phyloP scores from a whole-genome alignment of 2,113 vertebrate genomes.

The Nibea coibor region DNA sequence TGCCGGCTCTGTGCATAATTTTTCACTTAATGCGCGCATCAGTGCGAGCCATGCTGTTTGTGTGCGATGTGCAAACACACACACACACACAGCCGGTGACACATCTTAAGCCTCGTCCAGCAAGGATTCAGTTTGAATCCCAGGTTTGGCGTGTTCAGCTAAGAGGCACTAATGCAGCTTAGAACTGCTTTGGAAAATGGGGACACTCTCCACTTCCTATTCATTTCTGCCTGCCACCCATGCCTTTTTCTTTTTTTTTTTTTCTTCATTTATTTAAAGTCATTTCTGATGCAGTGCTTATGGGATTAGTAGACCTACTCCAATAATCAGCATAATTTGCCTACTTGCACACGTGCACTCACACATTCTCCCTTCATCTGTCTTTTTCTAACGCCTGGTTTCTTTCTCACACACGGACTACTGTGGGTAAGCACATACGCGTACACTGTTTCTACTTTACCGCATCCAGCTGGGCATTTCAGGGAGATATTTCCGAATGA shows the following conservation, averaged over 20 bases:
- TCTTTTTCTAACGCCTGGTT: background rate
- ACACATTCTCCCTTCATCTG: constrained; percentile 32
- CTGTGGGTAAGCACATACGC: constrained; percentile 12
- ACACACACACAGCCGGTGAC: constrained; percentile 55
- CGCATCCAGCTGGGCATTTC: constrained; percentile 49
- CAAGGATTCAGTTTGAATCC: constrained; percentile 73
- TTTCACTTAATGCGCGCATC: constrained; percentile 45
- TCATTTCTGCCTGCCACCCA: constrained; percentile 56
- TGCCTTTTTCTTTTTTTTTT: constrained; percentile 31
- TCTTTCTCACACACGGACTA: constrained; percentile 17
- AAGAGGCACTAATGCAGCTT: constrained; percentile 79
- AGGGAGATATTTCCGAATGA: constrained; percentile 39
- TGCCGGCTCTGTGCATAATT: constrained; percentile 58
- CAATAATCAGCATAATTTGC: constrained; percentile 61
- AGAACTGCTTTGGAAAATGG: constrained; percentile 77
- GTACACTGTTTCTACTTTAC: constrained; percentile 20
- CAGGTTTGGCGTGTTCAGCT: constrained; percentile 78
- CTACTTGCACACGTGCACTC: constrained; percentile 21
- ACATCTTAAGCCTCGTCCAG: constrained; percentile 70
- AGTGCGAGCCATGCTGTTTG: constrained; percentile 25
- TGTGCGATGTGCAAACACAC: constrained; percentile 36
- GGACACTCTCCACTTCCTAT: constrained; percentile 64
- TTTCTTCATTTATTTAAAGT: constrained; percentile 41
- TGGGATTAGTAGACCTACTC: constrained; percentile 59
- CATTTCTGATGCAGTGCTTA: constrained; percentile 58